A percentile compares a stretch with the other conserved stretches of the same genome.
These are phyloP conservation scores for Apogon talboti DNA, from an alignment of 2,797 vertebrate species.

Conservation along the genomic window DNA sequence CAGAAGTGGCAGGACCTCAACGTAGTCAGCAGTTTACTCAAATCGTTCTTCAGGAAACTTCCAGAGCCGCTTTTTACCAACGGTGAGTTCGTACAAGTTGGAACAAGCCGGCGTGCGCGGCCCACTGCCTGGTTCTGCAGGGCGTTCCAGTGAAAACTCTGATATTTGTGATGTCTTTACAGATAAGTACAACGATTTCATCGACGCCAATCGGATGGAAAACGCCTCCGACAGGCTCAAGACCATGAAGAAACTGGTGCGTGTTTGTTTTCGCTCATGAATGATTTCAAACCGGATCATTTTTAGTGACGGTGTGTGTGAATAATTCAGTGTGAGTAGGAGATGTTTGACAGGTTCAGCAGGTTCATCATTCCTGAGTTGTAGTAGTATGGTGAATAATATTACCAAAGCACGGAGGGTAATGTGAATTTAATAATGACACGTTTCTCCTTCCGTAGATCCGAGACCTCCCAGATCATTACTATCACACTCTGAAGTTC, in stretches of 20 bases:
- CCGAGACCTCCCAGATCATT: slow-evolving; percentile 92
- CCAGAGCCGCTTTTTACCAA: slow-evolving; percentile 97
- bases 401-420: too few species aligned
- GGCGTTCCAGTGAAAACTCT: not conserved
- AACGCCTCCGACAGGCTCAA: slow-evolving; percentile 91
- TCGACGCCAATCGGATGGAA: slow-evolving; percentile 95
- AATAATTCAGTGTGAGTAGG: not conserved
- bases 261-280: slow-evolving; percentile 4
- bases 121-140: not conserved
- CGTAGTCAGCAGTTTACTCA: slow-evolving; percentile 96
- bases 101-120: not conserved
- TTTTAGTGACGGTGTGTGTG: not conserved
- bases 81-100: slow-evolving; percentile 81
- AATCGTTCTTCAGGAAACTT: slow-evolving; percentile 98
- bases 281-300: not conserved
- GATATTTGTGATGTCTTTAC: slow-evolving; percentile 16
- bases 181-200: slow-evolving; percentile 98
- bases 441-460: slow-evolving; percentile 80
- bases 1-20: slow-evolving; percentile 98
- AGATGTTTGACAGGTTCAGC: slow-evolving; percentile 22
- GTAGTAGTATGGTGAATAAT: too few species aligned
- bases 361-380: slow-evolving; percentile 25
- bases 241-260: slow-evolving; percentile 93
- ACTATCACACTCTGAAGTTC: slow-evolving; percentile 96
- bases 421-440: too few species aligned